Evolutionary conservation across 2,888 invertebrate genomes (phyloP).

Genomic region (Falcaria lacertinaria): DNA sequence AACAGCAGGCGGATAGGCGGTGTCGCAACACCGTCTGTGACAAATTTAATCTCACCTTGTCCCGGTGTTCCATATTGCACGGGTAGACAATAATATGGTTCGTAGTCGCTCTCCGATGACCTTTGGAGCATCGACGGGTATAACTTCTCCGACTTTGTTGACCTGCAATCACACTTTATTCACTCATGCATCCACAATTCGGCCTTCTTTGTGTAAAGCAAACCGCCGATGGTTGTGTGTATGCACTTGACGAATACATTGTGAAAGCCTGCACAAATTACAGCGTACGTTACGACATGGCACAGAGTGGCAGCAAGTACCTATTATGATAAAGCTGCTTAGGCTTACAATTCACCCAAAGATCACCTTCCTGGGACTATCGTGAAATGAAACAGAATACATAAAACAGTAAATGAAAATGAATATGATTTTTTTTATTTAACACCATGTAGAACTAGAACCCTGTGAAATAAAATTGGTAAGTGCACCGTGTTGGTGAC

Average conservation of each 20-base stretch:
- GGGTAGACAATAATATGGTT: slow-evolving; percentile 92
- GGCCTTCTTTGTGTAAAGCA: background rate
- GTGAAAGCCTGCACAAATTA: slow-evolving; percentile 13
- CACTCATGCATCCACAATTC: slow-evolving; percentile 1
- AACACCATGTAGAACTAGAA: too few species aligned
- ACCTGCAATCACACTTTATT: slow-evolving; percentile 77
- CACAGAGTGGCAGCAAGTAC: slow-evolving; percentile 30
- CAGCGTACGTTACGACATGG: slow-evolving; percentile 35
- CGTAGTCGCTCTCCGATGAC: slow-evolving; percentile 90
- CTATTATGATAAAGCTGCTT: slow-evolving; percentile 40
- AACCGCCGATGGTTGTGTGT: slow-evolving; percentile 6
- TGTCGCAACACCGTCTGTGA: background rate
- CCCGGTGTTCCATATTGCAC: slow-evolving; percentile 80
- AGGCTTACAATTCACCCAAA: slow-evolving; percentile 1
- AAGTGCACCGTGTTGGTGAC: too few species aligned
- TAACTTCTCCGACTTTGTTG: slow-evolving; percentile 96
- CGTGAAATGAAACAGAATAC: background rate
- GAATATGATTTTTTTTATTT: too few species aligned
- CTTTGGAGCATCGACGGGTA: slow-evolving; percentile 94
- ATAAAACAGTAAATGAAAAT: background rate
- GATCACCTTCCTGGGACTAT: background rate
- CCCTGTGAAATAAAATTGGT: too few species aligned
- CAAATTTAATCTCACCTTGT: slow-evolving; percentile 75
- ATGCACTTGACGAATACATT: slow-evolving; percentile 7
- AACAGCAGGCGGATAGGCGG: background rate